Evolutionary conservation across 2,888 invertebrate genomes (phyloP).

Genomic region (Heteropelma amictum): DNA sequence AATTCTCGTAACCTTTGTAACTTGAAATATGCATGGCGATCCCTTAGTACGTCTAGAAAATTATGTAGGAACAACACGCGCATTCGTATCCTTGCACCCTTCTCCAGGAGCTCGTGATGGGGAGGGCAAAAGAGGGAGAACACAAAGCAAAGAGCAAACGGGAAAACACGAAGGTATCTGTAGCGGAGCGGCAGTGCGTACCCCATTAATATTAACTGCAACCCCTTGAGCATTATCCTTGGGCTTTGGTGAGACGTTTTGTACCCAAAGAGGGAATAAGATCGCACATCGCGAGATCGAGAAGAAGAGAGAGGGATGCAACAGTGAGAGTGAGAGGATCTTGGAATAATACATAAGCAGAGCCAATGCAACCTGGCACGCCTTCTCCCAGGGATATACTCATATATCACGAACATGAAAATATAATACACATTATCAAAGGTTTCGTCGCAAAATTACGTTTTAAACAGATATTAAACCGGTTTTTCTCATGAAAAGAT

Average conservation of each 20-base stretch:
- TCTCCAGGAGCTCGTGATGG: constrained; percentile 10
- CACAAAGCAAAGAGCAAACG: not conserved
- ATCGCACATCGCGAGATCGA: constrained; percentile 14
- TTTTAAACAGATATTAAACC: not conserved
- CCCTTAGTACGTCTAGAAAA: constrained; percentile 71
- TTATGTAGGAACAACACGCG: constrained; percentile 73
- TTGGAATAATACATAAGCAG: constrained; percentile 22
- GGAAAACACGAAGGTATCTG: constrained; percentile 8
- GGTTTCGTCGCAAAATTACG: not conserved
- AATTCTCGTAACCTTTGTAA: constrained; percentile 28
- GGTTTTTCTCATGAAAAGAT: too few relatives aligned
- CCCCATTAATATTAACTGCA: constrained; percentile 74
- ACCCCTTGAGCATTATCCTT: constrained; percentile 66
- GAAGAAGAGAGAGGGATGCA: constrained; percentile 1
- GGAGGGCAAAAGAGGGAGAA: not conserved
- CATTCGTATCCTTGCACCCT: constrained; percentile 40
- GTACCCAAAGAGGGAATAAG: constrained; percentile 15
- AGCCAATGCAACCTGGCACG: constrained; percentile 27
- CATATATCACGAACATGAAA: constrained; percentile 9
- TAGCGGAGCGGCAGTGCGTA: constrained; percentile 43
- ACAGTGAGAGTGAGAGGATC: constrained; percentile 5
- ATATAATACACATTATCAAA: not conserved
- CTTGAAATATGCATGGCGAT: constrained; percentile 73
- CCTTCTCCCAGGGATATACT: constrained; percentile 14
- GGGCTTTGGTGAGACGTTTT: constrained; percentile 39